phyloP scores from a whole-genome alignment of 2,888 invertebrate genomes.

The Drosophila aldrichi region DNA sequence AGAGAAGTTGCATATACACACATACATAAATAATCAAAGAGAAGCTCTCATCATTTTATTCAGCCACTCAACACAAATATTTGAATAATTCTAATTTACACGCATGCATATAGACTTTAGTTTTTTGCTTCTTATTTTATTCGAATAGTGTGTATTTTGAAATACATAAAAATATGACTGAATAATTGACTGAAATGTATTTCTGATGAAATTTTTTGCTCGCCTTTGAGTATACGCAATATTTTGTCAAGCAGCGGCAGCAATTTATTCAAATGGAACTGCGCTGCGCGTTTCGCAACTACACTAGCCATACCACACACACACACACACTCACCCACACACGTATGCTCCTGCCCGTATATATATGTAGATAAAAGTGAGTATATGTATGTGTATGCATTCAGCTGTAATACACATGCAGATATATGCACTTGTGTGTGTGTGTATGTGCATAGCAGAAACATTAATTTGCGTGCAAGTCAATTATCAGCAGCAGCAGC shows the following conservation, averaged over 20 bases:
- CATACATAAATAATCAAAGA: slow-evolving; percentile 5
- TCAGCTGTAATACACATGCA: slow-evolving; percentile 6
- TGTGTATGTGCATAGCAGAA: slow-evolving; percentile 42
- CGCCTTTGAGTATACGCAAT: slow-evolving; percentile 40
- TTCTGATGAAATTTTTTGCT: slow-evolving; percentile 40
- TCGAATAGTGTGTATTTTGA: neutral
- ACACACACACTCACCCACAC: neutral
- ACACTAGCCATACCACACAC: slow-evolving; percentile 3
- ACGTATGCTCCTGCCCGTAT: neutral
- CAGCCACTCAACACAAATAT: slow-evolving; percentile 7
- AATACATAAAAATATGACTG: slow-evolving; percentile 6
- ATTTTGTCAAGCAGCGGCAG: slow-evolving; percentile 61
- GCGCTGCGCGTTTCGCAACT: slow-evolving; percentile 3
- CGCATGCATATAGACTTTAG: slow-evolving; percentile 3
- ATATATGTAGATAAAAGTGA: neutral
- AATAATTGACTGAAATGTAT: slow-evolving; percentile 15
- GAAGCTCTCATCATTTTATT: neutral
- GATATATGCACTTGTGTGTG: too few species aligned
- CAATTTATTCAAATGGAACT: slow-evolving; percentile 43
- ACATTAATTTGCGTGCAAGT: slow-evolving; percentile 79
- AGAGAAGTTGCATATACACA: neutral
- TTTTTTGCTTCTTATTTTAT: neutral
- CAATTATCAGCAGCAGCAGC: slow-evolving; percentile 63
- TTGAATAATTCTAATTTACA: slow-evolving; percentile 17
- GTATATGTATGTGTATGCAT: slow-evolving; percentile 1